Percentiles rank a stretch among this genome's conserved stretches.
Conservation (phyloP, 2,113 vertebrate species). For the Melanostigma gelatinosum region DNA sequence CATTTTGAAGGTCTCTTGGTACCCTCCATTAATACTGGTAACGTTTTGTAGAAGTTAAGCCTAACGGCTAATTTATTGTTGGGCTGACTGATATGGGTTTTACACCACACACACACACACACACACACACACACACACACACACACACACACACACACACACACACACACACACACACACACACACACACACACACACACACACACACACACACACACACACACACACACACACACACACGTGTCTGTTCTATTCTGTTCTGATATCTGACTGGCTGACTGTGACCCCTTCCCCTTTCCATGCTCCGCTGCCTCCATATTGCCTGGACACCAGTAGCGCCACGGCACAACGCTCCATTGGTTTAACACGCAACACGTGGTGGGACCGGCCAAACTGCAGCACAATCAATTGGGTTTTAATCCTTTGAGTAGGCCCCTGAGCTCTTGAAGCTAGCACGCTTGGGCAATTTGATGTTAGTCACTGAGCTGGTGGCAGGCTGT, state of each 20-base stretch:
- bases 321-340: conserved; percentile 49
- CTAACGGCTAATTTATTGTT: background rate
- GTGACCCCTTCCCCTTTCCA: conserved; percentile 41
- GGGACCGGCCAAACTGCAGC: conserved; percentile 60
- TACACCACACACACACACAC: background rate
- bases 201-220: background rate
- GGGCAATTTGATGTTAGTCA: conserved; percentile 75
- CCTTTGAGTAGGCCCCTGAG: conserved; percentile 64
- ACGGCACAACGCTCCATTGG: conserved; percentile 60
- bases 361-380: conserved; percentile 56
- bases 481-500: conserved; percentile 57
- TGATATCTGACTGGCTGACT: conserved; percentile 18
- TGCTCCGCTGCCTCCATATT: conserved; percentile 70
- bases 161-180: background rate
- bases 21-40: background rate
- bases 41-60: background rate
- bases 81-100: background rate
- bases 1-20: too few species aligned
- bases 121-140: background rate
- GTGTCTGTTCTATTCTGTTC: background rate
- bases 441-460: conserved; percentile 62
- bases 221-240: background rate
- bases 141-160: background rate
- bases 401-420: conserved; percentile 80
- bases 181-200: background rate